Percentiles rank a stretch among this genome's conserved stretches.
Conservation (phyloP, 2,797 vertebrate genomes). For the Pipistrellus pipistrellus region DNA sequence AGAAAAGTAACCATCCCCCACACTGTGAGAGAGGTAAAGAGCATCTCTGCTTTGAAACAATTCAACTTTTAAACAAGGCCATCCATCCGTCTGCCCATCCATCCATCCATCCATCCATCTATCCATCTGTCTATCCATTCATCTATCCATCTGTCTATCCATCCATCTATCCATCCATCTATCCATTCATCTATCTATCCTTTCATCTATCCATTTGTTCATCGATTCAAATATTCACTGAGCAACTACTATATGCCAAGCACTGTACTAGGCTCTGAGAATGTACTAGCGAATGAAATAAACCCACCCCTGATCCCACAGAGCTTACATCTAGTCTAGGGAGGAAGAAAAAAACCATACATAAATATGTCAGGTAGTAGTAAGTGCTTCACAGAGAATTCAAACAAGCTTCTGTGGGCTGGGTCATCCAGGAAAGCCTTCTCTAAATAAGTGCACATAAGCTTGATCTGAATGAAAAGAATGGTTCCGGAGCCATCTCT, state of each 20-base stretch:
- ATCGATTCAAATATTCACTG: background rate
- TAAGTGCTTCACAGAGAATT: constrained; percentile 15
- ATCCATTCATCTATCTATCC: too few species aligned
- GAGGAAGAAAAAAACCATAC: background rate
- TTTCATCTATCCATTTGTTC: background rate
- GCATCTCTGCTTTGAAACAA: background rate
- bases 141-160: background rate
- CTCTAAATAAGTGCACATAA: background rate
- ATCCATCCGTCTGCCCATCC: too few species aligned
- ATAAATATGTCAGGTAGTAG: background rate
- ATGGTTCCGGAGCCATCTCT: background rate
- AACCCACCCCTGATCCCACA: background rate
- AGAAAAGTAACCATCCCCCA: background rate
- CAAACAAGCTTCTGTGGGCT: background rate
- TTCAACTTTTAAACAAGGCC: background rate
- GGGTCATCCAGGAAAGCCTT: background rate
- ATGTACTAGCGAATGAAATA: background rate
- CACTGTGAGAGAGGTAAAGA: background rate
- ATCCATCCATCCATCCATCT: background rate
- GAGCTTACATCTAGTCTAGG: background rate
- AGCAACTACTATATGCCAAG: background rate
- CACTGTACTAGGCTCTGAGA: background rate
- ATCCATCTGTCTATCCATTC: background rate
- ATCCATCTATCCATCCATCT: too few species aligned
- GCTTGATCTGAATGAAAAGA: background rate